Evolutionary conservation across 2,113 vertebrate species (phyloP).

Genomic region (Pseudorasbora parva): DNA sequence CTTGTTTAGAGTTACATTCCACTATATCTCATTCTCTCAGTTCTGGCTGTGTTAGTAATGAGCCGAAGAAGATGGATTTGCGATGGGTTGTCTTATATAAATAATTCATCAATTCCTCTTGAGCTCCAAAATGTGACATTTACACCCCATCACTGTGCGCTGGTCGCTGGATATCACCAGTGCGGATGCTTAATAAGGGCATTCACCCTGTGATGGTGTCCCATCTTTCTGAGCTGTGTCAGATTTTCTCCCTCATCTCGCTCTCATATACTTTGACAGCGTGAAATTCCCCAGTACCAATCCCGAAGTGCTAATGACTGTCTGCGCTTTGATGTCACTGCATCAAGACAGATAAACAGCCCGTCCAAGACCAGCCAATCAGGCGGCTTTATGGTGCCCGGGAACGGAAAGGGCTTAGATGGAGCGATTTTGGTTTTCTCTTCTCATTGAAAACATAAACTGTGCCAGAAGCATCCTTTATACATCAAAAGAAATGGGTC

Average conservation of each 20-base stretch:
- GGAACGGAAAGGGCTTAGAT: constrained; percentile 31
- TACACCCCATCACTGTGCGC: constrained; percentile 23
- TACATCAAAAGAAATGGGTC: constrained; percentile 46
- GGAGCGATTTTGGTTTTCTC: constrained; percentile 45
- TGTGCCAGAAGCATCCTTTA: constrained; percentile 43
- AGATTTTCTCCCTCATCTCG: constrained; percentile 31
- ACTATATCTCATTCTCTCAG: not conserved
- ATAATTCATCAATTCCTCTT: constrained; percentile 38
- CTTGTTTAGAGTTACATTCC: constrained; percentile 5
- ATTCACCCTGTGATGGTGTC: constrained; percentile 45
- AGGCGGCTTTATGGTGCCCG: constrained; percentile 22
- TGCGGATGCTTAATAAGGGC: constrained; percentile 46
- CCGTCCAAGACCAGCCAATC: constrained; percentile 43
- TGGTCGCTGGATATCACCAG: constrained; percentile 11
- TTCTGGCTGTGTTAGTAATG: constrained; percentile 1
- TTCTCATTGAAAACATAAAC: constrained; percentile 48
- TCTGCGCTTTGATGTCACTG: constrained; percentile 54
- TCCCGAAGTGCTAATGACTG: constrained; percentile 54
- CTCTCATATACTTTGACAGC: constrained; percentile 37
- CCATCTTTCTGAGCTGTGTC: constrained; percentile 41
- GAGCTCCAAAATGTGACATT: constrained; percentile 45
- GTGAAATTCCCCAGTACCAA: constrained; percentile 53
- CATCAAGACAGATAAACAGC: constrained; percentile 58
- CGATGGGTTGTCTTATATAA: constrained; percentile 13
- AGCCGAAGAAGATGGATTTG: not conserved